Percentiles rank a stretch among this genome's conserved stretches.
These are phyloP conservation scores for Drosophila macrospina DNA, from an alignment of 2,888 invertebrate genomes.

Conservation along the genomic window DNA sequence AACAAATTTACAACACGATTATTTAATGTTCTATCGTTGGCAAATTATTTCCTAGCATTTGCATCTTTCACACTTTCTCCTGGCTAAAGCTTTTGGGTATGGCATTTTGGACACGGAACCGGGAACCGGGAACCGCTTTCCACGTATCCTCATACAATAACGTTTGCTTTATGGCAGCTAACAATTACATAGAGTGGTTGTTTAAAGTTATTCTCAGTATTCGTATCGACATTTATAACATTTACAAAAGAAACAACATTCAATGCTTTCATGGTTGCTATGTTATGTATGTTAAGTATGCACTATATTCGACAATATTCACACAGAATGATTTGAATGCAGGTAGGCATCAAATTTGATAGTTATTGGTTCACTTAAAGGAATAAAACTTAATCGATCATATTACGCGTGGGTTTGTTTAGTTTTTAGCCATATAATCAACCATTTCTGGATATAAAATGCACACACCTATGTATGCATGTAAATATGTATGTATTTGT, in stretches of 20 bases:
- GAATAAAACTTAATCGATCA: conserved; percentile 34
- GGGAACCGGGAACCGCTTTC: background rate
- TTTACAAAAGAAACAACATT: conserved; percentile 67
- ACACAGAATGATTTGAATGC: conserved; percentile 31
- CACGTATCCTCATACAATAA: conserved; percentile 28
- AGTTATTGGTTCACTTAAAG: conserved; percentile 18
- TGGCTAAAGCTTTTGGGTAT: conserved; percentile 63
- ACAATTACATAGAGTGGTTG: conserved; percentile 34
- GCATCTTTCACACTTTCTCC: conserved; percentile 38
- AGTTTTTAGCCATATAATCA: conserved; percentile 29
- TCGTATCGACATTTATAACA: conserved; percentile 49
- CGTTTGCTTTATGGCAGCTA: conserved; percentile 45
- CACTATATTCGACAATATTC: conserved; percentile 34
- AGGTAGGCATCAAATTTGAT: conserved; percentile 41
- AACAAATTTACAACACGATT: conserved; percentile 21
- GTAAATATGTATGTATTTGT: conserved; percentile 40
- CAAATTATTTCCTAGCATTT: conserved; percentile 8
- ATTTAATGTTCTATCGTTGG: conserved; percentile 16
- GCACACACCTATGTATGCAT: conserved; percentile 32
- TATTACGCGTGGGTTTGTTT: conserved; percentile 64
- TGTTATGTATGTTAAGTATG: conserved; percentile 9
- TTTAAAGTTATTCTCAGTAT: conserved; percentile 5
- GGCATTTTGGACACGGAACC: conserved; percentile 37
- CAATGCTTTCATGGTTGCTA: conserved; percentile 45
- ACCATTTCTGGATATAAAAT: conserved; percentile 32